Evolutionary conservation across 2,888 invertebrate species (phyloP).

Genomic region (Caenorhabditis sulstoni): DNA sequence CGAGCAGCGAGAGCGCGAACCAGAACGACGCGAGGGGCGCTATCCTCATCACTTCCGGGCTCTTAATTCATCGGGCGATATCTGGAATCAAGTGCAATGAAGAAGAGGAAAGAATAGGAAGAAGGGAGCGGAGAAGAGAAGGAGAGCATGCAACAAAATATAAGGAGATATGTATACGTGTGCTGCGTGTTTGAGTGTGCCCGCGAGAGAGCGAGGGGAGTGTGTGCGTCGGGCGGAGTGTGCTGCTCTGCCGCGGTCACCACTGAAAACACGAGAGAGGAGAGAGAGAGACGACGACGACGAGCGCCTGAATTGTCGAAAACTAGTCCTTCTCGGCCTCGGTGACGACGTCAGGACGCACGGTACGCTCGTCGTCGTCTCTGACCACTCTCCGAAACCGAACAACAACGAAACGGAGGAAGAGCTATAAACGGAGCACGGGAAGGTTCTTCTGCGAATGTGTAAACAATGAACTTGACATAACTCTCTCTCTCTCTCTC

Average conservation of each 20-base stretch:
- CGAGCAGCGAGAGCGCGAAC: background rate
- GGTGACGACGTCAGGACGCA: slow-evolving; percentile 10
- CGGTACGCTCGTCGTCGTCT: too few species aligned
- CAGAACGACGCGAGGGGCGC: slow-evolving; percentile 21
- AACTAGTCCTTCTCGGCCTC: slow-evolving; percentile 26
- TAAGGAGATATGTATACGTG: slow-evolving; percentile 52
- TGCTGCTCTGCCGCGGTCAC: slow-evolving; percentile 31
- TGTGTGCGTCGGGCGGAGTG: slow-evolving; percentile 40
- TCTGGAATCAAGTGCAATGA: slow-evolving; percentile 18
- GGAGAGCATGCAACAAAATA: slow-evolving; percentile 45
- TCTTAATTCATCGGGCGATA: slow-evolving; percentile 34
- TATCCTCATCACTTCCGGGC: slow-evolving; percentile 30
- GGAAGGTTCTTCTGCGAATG: slow-evolving; percentile 21
- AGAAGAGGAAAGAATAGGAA: background rate
- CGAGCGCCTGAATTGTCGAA: slow-evolving; percentile 23
- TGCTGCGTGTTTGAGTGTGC: slow-evolving; percentile 37
- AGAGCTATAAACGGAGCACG: background rate
- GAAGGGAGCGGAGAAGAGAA: slow-evolving; percentile 13
- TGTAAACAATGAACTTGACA: slow-evolving; percentile 53
- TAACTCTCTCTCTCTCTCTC: slow-evolving; percentile 8
- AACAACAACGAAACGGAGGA: background rate
- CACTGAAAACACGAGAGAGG: slow-evolving; percentile 39
- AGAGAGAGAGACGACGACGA: slow-evolving; percentile 14
- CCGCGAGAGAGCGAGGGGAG: slow-evolving; percentile 17
- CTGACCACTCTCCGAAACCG: background rate